These are phyloP conservation scores for Cotesia glomerata DNA, from an alignment of 1,140 invertebrate species.

Conservation along the genomic window DNA sequence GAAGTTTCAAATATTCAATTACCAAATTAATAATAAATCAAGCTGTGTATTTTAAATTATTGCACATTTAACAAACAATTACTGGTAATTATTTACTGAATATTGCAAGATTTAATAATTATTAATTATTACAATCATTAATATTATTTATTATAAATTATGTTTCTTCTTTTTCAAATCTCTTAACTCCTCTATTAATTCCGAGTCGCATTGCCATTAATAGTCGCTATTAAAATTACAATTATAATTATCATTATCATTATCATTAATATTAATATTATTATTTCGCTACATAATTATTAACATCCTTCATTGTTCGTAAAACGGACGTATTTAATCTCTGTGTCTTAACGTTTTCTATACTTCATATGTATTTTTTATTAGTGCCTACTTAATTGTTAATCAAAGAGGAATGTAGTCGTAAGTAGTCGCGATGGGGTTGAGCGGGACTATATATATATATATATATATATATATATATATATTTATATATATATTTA, in stretches of 20 bases:
- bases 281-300: neutral
- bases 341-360: conserved; percentile 35
- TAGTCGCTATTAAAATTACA: conserved; percentile 4
- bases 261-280: too few relatives aligned
- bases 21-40: conserved; percentile 43
- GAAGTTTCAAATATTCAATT: neutral
- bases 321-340: neutral
- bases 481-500: too few relatives aligned
- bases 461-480: too few relatives aligned
- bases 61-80: conserved; percentile 57
- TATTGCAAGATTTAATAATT: conserved; percentile 39
- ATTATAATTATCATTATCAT: neutral
- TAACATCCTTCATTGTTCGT: neutral
- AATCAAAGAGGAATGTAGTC: conserved; percentile 58
- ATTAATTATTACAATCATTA: conserved; percentile 24
- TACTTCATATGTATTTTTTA: conserved; percentile 38
- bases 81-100: conserved; percentile 45
- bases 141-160: conserved; percentile 14
- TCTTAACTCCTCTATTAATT: conserved; percentile 14
- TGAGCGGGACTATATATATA: conserved; percentile 46
- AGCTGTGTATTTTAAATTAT: conserved; percentile 49
- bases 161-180: neutral
- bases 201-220: conserved; percentile 10
- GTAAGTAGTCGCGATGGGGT: conserved; percentile 47
- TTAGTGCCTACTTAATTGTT: conserved; percentile 59